Evolutionary conservation across 2,797 vertebrate species (phyloP).

Genomic region (Tiaroga cobitis): DNA sequence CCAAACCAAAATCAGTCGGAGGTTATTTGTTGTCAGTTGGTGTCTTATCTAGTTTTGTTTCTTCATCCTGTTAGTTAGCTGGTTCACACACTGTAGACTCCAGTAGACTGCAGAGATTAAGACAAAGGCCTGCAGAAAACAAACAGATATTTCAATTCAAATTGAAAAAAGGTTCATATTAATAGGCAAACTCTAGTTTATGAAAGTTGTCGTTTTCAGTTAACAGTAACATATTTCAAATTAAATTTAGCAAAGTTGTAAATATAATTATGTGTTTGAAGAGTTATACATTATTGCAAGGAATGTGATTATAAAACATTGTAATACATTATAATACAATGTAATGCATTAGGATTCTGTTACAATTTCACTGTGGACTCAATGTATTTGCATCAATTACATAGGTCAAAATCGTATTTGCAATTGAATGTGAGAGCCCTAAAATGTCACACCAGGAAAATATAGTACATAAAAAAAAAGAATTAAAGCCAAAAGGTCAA

Average conservation of each 20-base stretch:
- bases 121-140: slow-evolving; percentile 83
- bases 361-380: background rate
- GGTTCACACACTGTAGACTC: slow-evolving; percentile 78
- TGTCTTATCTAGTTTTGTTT: slow-evolving; percentile 39
- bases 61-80: slow-evolving; percentile 73
- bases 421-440: background rate
- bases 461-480: slow-evolving; percentile 39
- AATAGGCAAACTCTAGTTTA: background rate
- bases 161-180: background rate
- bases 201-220: background rate
- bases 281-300: background rate
- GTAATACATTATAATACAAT: too few relatives aligned
- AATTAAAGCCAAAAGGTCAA: slow-evolving; percentile 62
- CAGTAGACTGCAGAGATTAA: slow-evolving; percentile 84
- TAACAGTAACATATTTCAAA: background rate
- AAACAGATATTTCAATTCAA: background rate
- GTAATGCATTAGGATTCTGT: too few relatives aligned
- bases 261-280: background rate
- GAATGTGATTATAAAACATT: background rate
- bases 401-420: background rate
- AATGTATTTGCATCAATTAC: background rate
- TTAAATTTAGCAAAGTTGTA: background rate
- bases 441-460: slow-evolving; percentile 37
- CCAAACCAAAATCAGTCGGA: background rate
- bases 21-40: background rate